Percentiles rank a stretch among this genome's conserved stretches.
phyloP scores from a whole-genome alignment of 2,888 invertebrate species.

The Amphipoea lucens region DNA sequence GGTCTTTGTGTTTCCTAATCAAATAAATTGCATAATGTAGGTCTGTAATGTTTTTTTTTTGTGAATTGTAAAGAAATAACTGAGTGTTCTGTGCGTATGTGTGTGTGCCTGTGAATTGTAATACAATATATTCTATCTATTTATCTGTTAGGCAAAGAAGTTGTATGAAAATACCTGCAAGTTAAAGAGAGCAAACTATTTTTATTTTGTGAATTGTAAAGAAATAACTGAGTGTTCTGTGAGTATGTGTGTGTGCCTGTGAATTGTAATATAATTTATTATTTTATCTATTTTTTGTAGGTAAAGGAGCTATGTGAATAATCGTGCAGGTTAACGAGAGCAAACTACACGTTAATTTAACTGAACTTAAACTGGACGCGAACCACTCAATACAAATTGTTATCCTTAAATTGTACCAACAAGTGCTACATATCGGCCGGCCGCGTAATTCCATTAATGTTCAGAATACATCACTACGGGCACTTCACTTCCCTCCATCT shows the following conservation, averaged over 20 bases:
- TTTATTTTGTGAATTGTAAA: neutral
- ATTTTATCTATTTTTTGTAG: neutral
- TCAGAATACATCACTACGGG: constrained; percentile 81
- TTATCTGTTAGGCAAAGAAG: no score
- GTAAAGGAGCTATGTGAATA: no score
- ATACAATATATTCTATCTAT: neutral
- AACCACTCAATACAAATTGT: constrained; percentile 74
- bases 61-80: neutral
- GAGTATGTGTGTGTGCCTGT: neutral
- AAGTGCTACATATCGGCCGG: constrained; percentile 77
- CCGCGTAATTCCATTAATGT: constrained; percentile 85
- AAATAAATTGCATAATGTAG: constrained; percentile 27
- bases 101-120: neutral
- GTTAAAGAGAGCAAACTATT: no score
- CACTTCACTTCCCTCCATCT: constrained; percentile 64
- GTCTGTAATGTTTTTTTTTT: neutral
- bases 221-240: neutral
- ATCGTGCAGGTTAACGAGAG: neutral
- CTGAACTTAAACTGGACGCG: neutral
- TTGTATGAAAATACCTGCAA: no score
- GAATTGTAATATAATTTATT: neutral
- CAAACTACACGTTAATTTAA: neutral
- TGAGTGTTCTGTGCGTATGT: neutral
- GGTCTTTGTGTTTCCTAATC: constrained; percentile 22
- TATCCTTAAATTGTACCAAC: constrained; percentile 72